A percentile compares a stretch with the other conserved stretches of the same genome.
Conservation (phyloP, 2,888 invertebrate genomes). For the Acronicta psi region DNA sequence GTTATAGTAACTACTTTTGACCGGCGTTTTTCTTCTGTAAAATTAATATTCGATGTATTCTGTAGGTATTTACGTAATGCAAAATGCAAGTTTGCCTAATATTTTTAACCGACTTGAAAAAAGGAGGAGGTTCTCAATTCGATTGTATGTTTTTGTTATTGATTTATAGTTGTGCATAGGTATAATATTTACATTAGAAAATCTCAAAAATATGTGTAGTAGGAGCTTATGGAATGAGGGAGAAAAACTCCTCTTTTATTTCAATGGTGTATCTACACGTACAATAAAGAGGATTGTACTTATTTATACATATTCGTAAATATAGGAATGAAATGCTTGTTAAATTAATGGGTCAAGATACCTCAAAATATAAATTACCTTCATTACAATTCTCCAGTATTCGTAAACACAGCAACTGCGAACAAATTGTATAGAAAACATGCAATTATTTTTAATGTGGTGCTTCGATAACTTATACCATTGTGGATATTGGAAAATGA, state of each 20-base stretch:
- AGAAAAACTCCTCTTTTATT: too few species aligned
- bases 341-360: neutral
- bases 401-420: neutral
- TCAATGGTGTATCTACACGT: neutral
- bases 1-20: neutral
- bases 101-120: too few species aligned
- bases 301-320: neutral
- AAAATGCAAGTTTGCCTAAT: too few species aligned
- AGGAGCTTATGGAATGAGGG: too few species aligned
- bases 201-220: too few species aligned
- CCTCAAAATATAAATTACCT: neutral
- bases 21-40: neutral
- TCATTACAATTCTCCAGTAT: neutral
- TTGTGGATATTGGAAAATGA: conserved; percentile 46
- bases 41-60: neutral
- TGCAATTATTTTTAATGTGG: conserved; percentile 12
- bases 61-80: too few species aligned
- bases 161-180: too few species aligned
- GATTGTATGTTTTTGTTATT: too few species aligned
- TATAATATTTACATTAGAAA: too few species aligned
- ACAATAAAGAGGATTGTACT: neutral
- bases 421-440: conserved; percentile 10
- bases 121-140: too few species aligned
- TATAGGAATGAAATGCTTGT: neutral
- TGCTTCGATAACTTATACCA: conserved; percentile 36